Evolutionary conservation across 2,888 invertebrate genomes (phyloP).

Genomic region (Hirtodrosophila confusa): DNA sequence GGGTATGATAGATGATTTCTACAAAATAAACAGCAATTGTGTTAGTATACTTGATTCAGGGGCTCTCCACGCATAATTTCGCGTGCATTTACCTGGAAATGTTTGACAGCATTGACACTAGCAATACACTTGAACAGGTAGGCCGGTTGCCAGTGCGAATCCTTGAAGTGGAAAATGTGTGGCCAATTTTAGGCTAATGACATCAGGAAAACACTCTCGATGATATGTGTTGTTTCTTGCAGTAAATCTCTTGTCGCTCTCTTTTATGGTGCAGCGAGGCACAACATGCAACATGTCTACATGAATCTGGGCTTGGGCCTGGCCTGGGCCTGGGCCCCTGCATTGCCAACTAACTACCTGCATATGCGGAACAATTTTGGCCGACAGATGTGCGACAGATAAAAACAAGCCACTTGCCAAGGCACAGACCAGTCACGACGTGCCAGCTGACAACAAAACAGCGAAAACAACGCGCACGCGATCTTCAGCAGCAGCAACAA

Average conservation of each 20-base stretch:
- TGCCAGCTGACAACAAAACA: conserved; percentile 28
- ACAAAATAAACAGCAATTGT: conserved; percentile 26
- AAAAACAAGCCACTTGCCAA: conserved; percentile 60
- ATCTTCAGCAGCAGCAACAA: conserved; percentile 33
- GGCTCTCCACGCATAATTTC: conserved; percentile 52
- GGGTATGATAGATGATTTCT: background rate
- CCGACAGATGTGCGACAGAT: conserved; percentile 59
- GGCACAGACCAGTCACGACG: conserved; percentile 67
- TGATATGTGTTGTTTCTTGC: conserved; percentile 13
- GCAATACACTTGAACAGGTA: conserved; percentile 20
- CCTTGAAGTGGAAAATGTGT: conserved; percentile 64
- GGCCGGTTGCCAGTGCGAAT: conserved; percentile 24
- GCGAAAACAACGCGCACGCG: conserved; percentile 52
- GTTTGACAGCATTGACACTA: conserved; percentile 51
- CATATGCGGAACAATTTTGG: conserved; percentile 56
- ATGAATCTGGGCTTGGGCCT: conserved; percentile 1
- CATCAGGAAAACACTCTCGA: conserved; percentile 72
- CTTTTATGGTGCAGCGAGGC: conserved; percentile 71
- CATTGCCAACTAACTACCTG: conserved; percentile 49
- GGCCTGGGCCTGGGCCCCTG: conserved; percentile 8
- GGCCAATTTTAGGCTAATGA: conserved; percentile 74
- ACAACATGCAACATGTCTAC: conserved; percentile 31
- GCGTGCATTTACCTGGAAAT: conserved; percentile 68
- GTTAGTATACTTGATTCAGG: conserved; percentile 20
- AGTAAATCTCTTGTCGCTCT: conserved; percentile 30